Base-by-base conservation (phyloP, 2,113 vertebrate species). In the Perca schrenkii region DNA sequence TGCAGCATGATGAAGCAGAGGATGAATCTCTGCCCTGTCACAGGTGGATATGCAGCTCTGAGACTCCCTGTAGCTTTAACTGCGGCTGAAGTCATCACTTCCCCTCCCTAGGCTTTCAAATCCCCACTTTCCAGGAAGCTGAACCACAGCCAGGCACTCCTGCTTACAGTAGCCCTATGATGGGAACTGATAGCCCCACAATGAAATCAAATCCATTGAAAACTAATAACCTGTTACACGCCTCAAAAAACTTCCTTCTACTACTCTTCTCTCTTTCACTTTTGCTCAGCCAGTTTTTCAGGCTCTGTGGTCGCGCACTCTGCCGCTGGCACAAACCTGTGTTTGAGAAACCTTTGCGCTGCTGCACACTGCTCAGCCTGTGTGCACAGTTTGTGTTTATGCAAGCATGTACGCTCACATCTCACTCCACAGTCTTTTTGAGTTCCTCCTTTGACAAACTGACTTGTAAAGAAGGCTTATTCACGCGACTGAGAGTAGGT, bases 401-500 rank as follows among this genome's bases (percentile, higher is more conserved):
- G 88, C 86, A 90, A 88, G 83, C 82, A 7, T 54, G 60, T 67
- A 52, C 63, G 8, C 72, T 70, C 63, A 49, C 66, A 36, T 79
- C 71, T 66, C 79, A 78, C 79, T 68, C 16, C 71, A 58, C 86
- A 73, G 82, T 22, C 49, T 74, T 43, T 47, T 69, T 82, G 47
- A 91, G 88, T 79, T 86, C 86, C 87, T 88, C 91, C 92, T 92
- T 93, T 63, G 77, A 90, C 84, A 93, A 93, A 93, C 91, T 82
- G 67, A 82, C 86, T 87, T 74, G 75, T 74, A 75, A 83, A 90
- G 78, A 52, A 70, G 77, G 84, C 86, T 85, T 87, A 80, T 92
- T 91, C 85, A 85, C 79, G 79, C 65, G 11, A 61, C 72, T 54
- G 28, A 17, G 83, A 72, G 49, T 31, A 70, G 82, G 71, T 84